phyloP scores from a whole-genome alignment of 2,888 invertebrate species.

The Volucella bombylans region DNA sequence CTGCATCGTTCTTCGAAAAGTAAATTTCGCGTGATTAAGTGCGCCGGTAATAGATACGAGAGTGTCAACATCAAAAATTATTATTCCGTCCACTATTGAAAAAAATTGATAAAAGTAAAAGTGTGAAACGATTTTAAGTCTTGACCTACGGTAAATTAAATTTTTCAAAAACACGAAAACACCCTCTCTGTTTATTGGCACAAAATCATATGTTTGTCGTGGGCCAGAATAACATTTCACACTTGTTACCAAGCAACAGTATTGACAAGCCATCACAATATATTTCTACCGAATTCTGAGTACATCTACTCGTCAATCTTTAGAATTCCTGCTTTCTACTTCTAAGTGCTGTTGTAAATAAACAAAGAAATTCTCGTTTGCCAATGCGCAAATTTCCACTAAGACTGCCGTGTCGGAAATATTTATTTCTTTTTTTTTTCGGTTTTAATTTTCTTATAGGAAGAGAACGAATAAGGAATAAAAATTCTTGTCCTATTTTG shows the following conservation, averaged over 20 bases:
- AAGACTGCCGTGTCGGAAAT: neutral
- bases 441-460: neutral
- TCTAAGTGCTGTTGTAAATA: conserved; percentile 21
- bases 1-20: conserved; percentile 39
- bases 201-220: conserved; percentile 25
- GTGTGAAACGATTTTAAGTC: conserved; percentile 20
- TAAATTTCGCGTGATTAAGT: conserved; percentile 28
- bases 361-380: conserved; percentile 33
- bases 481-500: conserved; percentile 22
- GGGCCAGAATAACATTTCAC: conserved; percentile 26
- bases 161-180: neutral
- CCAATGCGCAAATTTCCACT: conserved; percentile 56
- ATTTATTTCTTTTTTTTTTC: conserved; percentile 5
- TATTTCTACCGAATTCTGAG: conserved; percentile 2
- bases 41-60: conserved; percentile 24
- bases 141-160: neutral
- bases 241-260: conserved; percentile 66
- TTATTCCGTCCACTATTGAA: conserved; percentile 55
- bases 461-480: no score
- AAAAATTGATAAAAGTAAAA: conserved; percentile 36
- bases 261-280: conserved; percentile 57
- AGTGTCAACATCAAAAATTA: conserved; percentile 12
- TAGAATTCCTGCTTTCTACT: conserved; percentile 5
- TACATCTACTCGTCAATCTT: conserved; percentile 5
- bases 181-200: neutral